Conservation (phyloP, 2,888 invertebrate species). For the Tiphia femorata region DNA sequence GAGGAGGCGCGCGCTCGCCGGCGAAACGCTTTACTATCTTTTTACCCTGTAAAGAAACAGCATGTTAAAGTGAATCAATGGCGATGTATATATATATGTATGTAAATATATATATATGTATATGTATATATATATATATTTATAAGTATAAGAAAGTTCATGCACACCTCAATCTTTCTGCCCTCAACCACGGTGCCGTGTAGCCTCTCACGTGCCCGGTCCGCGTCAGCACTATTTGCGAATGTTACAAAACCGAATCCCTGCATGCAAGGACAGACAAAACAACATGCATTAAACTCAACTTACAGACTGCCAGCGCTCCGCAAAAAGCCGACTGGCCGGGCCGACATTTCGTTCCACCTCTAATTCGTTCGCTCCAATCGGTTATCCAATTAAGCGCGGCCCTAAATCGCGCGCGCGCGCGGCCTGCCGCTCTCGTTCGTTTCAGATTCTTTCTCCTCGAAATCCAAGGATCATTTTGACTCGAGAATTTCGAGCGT, state of each 20-base stretch:
- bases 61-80: constrained; percentile 43
- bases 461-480: too few relatives aligned
- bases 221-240: constrained; percentile 99
- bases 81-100: constrained; percentile 26
- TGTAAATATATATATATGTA: constrained; percentile 65
- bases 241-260: constrained; percentile 99
- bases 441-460: too few relatives aligned
- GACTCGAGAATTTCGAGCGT: too few relatives aligned
- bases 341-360: constrained; percentile 46
- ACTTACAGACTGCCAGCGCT: constrained; percentile 68
- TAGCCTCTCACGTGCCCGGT: constrained; percentile 99
- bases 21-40: too few relatives aligned
- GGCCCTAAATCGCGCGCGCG: too few relatives aligned
- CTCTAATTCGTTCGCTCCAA: too few relatives aligned
- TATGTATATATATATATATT: constrained; percentile 59
- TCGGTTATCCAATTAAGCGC: too few relatives aligned
- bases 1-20: constrained; percentile 29
- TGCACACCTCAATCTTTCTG: constrained; percentile 99
- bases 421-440: too few relatives aligned
- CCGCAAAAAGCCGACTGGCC: constrained; percentile 48
- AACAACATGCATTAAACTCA: constrained; percentile 87
- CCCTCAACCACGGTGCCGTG: constrained; percentile 99
- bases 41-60: constrained; percentile 42
- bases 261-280: constrained; percentile 98
- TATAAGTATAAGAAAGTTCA: constrained; percentile 78